These are phyloP conservation scores for Danio choprae DNA, from an alignment of 2,797 vertebrate species.

Conservation along the genomic window DNA sequence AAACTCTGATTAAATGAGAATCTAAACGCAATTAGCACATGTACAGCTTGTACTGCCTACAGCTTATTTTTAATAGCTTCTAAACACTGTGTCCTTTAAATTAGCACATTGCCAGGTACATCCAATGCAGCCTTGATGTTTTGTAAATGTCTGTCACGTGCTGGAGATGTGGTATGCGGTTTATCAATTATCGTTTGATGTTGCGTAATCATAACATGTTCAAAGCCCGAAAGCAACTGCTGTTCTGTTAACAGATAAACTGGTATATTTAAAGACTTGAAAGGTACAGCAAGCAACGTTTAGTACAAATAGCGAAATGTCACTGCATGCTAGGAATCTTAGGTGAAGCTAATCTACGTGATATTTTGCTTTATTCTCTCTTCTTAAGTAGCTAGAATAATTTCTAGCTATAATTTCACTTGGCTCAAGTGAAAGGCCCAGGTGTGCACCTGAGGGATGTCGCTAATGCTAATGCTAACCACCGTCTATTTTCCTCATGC, in stretches of 20 bases:
- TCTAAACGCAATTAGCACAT: neutral
- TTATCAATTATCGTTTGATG: conserved; percentile 28
- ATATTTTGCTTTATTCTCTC: conserved; percentile 23
- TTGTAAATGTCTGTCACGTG: conserved; percentile 52
- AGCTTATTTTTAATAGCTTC: neutral
- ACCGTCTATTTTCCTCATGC: neutral
- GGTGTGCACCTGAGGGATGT: neutral
- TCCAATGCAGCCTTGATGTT: conserved; percentile 34
- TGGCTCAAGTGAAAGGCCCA: conserved; percentile 26
- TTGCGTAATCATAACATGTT: conserved; percentile 27
- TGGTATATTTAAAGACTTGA: conserved; percentile 9
- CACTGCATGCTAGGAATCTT: neutral
- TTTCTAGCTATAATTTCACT: neutral
- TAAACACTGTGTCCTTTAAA: neutral
- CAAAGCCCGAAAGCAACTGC: neutral
- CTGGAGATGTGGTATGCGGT: conserved; percentile 39
- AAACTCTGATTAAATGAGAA: neutral
- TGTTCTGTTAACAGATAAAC: neutral
- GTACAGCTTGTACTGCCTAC: conserved; percentile 1
- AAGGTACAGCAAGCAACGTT: neutral
- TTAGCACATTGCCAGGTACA: neutral
- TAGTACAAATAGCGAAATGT: neutral
- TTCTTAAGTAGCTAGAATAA: neutral
- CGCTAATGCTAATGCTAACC: conserved; percentile 3
- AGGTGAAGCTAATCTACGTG: neutral